Evolutionary conservation across 2,113 vertebrate species (phyloP), one percentile per base, ranked within the genome.

Genomic region (Tachycineta bicolor): DNA sequence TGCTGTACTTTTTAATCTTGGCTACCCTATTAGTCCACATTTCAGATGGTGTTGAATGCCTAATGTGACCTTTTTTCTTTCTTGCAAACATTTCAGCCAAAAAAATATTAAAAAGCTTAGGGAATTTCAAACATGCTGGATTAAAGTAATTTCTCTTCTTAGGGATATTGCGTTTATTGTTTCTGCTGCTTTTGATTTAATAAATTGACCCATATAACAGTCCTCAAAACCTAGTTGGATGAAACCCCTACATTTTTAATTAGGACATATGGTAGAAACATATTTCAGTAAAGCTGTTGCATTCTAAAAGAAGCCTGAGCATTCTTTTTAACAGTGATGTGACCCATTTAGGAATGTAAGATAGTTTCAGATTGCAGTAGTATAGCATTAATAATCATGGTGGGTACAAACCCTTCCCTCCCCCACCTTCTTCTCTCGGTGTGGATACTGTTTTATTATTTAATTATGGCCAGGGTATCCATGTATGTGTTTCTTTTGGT

Each of bases 181-280:
- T 70, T 92, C 68, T 75, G 18, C 49, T 87, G 49, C 74, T 89
- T 91, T 60, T 60, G 65, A 84, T 94, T 94, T 84, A 75, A 68
- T 68, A 91, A 64, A 60, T 74, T 92, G 68, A 92, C 74, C 83
- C 39, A 19, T 69, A 16, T 76, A 62, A 78, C 76, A 94, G 58
- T 76, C 74, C 21, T 91, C 80, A 82, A 94, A 94, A 87, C 60
- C 64, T 92, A 44, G 90, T 89, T 92, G 84, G 52, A 87, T 92
- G 16, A 79, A 91, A 71, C 22, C 1, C 31, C 58, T 82, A 87
- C 52, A 91, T 82, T 94, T 94, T 89, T 91, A 95, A 95, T 96
- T 95, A 92, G 93, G 92, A 68, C 86, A 91, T 95, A 96, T 82
- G 89, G 83, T 95, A 95, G 94, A 94, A 95, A 43, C 77, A 82